Conservation (phyloP, 2,113 vertebrate species). For the Calidris pugnax region DNA sequence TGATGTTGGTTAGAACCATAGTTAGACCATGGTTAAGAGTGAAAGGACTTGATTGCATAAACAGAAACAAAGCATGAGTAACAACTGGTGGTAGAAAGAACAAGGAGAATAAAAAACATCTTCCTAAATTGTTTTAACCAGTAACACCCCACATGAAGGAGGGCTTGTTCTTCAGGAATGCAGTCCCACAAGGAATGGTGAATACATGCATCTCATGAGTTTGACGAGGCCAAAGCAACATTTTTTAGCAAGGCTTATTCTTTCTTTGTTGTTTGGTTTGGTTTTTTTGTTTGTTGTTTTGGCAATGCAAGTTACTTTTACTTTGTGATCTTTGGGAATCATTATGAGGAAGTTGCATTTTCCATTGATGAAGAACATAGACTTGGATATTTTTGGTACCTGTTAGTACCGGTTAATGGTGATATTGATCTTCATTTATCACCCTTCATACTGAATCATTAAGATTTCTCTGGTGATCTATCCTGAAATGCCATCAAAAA, state of each 20-base stretch:
- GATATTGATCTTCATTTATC: neutral
- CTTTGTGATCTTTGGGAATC: neutral
- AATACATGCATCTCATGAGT: neutral
- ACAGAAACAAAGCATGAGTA: slow-evolving; percentile 63
- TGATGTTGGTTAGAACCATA: neutral
- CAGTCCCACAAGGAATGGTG: neutral
- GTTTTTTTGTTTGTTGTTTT: neutral
- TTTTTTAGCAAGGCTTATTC: neutral
- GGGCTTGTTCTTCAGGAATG: neutral
- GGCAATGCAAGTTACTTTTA: neutral
- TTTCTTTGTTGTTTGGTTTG: neutral
- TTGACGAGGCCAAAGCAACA: neutral
- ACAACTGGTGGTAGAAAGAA: slow-evolving; percentile 35
- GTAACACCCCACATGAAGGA: slow-evolving; percentile 16
- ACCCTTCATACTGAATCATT: neutral
- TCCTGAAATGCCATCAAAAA: neutral
- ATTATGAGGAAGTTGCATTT: neutral
- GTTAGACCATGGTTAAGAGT: slow-evolving; percentile 59
- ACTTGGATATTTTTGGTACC: neutral
- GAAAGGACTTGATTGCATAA: slow-evolving; percentile 56
- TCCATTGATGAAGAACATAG: neutral
- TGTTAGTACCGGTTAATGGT: neutral
- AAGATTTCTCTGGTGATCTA: neutral
- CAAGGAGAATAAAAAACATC: neutral
- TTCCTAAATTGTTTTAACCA: slow-evolving; percentile 30